phyloP scores from a whole-genome alignment of 2,888 invertebrate species.

The Mechanitis mazaeus region DNA sequence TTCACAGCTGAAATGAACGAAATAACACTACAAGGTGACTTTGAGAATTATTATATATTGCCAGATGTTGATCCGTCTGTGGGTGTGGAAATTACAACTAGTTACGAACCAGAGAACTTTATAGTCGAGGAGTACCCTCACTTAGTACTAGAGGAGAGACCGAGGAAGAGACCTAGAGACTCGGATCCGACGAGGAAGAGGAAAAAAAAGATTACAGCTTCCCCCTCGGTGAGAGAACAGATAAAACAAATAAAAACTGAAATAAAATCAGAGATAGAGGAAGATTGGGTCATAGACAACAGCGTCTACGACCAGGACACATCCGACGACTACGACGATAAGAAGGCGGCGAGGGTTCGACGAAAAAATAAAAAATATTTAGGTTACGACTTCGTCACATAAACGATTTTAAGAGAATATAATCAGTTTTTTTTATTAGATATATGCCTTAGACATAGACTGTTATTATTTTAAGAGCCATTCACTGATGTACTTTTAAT shows the following conservation, averaged over 20 bases:
- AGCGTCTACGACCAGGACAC: constrained; percentile 54
- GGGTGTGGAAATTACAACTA: constrained; percentile 64
- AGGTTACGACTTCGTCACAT: constrained; percentile 67
- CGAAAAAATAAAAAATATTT: constrained; percentile 72
- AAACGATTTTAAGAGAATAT: constrained; percentile 23
- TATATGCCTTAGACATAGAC: constrained; percentile 24
- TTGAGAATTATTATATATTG: constrained; percentile 68
- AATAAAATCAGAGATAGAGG: constrained; percentile 40
- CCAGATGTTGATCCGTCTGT: constrained; percentile 67
- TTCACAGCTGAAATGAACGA: constrained; percentile 67
- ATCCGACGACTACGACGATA: constrained; percentile 56
- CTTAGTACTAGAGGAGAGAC: constrained; percentile 55
- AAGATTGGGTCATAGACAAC: constrained; percentile 62
- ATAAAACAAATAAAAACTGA: constrained; percentile 41
- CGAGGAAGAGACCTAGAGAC: constrained; percentile 49
- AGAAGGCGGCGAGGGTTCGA: constrained; percentile 56
- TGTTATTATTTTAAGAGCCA: constrained; percentile 10
- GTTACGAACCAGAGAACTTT: constrained; percentile 64
- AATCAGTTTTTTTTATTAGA: constrained; percentile 14
- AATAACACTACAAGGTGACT: constrained; percentile 60
- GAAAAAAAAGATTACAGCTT: constrained; percentile 44
- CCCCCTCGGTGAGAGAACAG: constrained; percentile 34
- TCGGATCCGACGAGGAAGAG: constrained; percentile 33
- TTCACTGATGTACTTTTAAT: background rate
- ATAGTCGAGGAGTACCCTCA: constrained; percentile 64